Percentiles rank a stretch among this genome's conserved stretches.
These are phyloP conservation scores for Micrastur ruficollis DNA, from an alignment of 2,797 vertebrate species.

Conservation along the genomic window DNA sequence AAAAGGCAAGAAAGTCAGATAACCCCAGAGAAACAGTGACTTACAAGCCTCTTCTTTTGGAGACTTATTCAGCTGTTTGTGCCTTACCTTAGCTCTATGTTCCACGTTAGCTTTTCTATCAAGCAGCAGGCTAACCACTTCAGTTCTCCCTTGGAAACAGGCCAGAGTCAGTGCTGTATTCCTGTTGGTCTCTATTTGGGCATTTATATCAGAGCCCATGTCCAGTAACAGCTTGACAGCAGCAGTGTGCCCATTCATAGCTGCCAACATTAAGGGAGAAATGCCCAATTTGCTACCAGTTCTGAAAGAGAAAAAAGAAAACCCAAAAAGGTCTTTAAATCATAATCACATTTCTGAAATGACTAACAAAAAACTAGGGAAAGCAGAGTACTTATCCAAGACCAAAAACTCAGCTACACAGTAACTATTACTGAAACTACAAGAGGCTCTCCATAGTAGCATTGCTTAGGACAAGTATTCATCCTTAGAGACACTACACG, in stretches of 20 bases:
- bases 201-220: constrained; percentile 85
- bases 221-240: constrained; percentile 82
- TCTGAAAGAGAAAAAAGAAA: constrained; percentile 51
- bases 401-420: neutral
- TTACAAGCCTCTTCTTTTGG: neutral
- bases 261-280: constrained; percentile 83
- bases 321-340: neutral
- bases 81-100: constrained; percentile 81
- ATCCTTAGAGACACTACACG: fast-evolving
- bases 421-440: neutral
- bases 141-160: constrained; percentile 83
- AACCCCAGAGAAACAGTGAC: fast-evolving
- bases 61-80: neutral
- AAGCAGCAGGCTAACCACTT: constrained; percentile 82
- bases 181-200: constrained; percentile 84
- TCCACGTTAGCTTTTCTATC: constrained; percentile 84
- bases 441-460: neutral
- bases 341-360: neutral
- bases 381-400: neutral
- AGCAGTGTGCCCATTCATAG: constrained; percentile 84
- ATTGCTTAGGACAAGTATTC: neutral
- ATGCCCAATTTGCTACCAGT: constrained; percentile 85
- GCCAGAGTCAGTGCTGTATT: constrained; percentile 83
- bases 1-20: neutral
- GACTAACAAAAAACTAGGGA: neutral